Evolutionary conservation across 2,113 vertebrate genomes (phyloP).

Genomic region (Carassius carassius): DNA sequence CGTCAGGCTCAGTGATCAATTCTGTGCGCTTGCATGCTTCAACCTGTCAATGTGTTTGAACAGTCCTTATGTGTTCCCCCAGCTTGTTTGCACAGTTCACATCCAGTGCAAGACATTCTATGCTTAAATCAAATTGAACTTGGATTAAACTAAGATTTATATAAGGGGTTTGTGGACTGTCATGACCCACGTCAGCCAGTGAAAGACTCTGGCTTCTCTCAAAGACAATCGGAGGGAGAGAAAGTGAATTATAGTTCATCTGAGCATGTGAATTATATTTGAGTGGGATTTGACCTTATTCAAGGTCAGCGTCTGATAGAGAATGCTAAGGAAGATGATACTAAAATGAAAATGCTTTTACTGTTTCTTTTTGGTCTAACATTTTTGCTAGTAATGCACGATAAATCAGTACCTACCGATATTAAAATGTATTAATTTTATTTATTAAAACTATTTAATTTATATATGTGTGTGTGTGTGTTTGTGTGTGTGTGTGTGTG

Average conservation of each 20-base stretch:
- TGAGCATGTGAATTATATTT: slow-evolving; percentile 33
- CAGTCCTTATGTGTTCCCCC: background rate
- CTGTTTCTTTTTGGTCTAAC: background rate
- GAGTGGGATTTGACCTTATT: slow-evolving; percentile 6
- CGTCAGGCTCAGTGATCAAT: background rate
- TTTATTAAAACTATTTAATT: too few species aligned
- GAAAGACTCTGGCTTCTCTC: background rate
- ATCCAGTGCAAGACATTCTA: background rate
- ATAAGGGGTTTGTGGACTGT: background rate
- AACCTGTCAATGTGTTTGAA: slow-evolving; percentile 29
- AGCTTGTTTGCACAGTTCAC: slow-evolving; percentile 1
- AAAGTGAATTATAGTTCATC: slow-evolving; percentile 4
- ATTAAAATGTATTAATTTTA: too few species aligned
- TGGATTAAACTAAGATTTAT: slow-evolving; percentile 29
- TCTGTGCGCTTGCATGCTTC: slow-evolving; percentile 11
- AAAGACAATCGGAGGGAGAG: background rate
- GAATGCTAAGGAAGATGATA: background rate
- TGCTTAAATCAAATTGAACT: slow-evolving; percentile 6
- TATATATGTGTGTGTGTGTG: too few species aligned
- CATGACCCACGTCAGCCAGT: too few species aligned
- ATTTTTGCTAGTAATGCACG: too few species aligned
- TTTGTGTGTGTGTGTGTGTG: too few species aligned
- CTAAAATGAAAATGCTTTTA: background rate
- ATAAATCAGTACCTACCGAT: too few species aligned
- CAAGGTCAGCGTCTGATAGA: slow-evolving; percentile 27